Conservation (phyloP, 2,113 vertebrate genomes). For the Podarcis muralis region DNA sequence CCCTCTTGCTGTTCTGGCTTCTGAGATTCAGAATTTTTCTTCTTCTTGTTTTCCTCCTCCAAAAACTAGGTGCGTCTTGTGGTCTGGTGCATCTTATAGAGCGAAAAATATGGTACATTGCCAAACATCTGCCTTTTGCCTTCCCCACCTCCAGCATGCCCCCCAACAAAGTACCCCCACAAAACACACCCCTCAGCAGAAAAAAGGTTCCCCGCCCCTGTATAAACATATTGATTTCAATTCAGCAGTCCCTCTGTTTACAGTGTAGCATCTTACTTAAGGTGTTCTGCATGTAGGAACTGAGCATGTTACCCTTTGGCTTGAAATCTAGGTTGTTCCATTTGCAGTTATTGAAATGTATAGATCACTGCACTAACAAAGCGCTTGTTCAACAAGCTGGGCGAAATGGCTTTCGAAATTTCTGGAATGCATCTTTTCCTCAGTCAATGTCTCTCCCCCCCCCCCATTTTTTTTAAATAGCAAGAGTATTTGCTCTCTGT, state of each 20-base stretch:
- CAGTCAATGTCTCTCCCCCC: not conserved
- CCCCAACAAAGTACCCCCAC: no score
- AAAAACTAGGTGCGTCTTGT: no score
- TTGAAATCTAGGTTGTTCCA: not conserved
- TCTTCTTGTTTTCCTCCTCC: no score
- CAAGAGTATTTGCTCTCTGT: not conserved
- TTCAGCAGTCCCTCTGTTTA: not conserved
- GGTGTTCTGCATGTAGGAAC: not conserved
- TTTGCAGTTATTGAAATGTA: not conserved
- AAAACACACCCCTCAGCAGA: no score
- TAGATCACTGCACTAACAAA: not conserved
- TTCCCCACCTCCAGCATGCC: no score
- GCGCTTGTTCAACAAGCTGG: constrained; percentile 5
- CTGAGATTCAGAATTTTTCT: no score
- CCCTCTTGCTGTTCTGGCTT: no score
- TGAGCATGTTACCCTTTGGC: not conserved
- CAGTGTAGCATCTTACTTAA: not conserved
- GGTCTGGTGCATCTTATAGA: no score
- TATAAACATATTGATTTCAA: not conserved
- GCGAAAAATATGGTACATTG: no score
- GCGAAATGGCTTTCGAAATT: constrained; percentile 6
- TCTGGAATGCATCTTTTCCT: constrained; percentile 31
- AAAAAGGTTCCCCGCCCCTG: no score
- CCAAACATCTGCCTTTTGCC: no score
- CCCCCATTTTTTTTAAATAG: no score